Percentiles rank a stretch among this genome's conserved stretches.
phyloP scores from a whole-genome alignment of 2,113 vertebrate species.

The Carassius auratus region DNA sequence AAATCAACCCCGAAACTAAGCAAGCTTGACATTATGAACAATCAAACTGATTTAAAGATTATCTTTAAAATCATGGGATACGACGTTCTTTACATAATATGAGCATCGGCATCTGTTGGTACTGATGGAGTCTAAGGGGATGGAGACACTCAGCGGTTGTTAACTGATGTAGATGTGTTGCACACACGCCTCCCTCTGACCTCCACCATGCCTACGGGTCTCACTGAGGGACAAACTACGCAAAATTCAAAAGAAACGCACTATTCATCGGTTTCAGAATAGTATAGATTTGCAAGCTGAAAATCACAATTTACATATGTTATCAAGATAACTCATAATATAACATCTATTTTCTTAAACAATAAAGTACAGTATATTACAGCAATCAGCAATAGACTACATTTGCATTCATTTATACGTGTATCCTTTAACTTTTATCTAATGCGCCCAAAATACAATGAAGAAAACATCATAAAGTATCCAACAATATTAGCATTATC shows the following conservation, averaged over 20 bases:
- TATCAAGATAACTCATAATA: neutral
- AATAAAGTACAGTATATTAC: neutral
- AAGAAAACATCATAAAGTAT: neutral
- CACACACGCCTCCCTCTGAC: slow-evolving; percentile 60
- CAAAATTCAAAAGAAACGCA: neutral
- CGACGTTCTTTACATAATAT: neutral
- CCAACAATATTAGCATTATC: neutral
- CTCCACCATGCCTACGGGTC: slow-evolving; percentile 52
- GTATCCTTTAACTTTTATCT: neutral
- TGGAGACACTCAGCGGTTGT: neutral
- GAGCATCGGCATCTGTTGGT: neutral
- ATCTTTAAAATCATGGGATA: neutral
- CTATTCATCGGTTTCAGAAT: neutral
- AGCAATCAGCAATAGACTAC: neutral
- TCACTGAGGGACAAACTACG: slow-evolving; percentile 49
- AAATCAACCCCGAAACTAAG: neutral
- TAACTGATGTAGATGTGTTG: neutral
- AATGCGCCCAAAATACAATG: neutral
- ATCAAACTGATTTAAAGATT: neutral
- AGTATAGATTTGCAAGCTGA: neutral
- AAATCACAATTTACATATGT: neutral
- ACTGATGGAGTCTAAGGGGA: neutral
- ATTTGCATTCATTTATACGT: neutral
- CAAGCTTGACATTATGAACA: neutral
- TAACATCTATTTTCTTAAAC: neutral